Evolutionary conservation across 2,888 invertebrate species (phyloP), one percentile per base, ranked within the genome.

Genomic region (Rhimphoctona megacephalus): DNA sequence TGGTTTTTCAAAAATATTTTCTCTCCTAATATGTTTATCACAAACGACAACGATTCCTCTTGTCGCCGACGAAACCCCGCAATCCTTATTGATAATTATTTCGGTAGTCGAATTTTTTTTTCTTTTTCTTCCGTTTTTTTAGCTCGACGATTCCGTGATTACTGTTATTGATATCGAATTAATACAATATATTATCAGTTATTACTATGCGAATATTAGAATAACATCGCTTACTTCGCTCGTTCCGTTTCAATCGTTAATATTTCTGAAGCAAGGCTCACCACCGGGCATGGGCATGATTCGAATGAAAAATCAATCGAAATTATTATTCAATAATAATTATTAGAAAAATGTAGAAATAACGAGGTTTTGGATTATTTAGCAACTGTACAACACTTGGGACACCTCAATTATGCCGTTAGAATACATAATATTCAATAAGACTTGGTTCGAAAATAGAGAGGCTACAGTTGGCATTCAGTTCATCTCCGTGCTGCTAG

Each of bases 21-120:
- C 69, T 84, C 74, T 80, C 79, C 85, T 83, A 85, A 83, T 85
- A 83, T 67, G 83, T 83, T 85, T 85, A 85, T 85, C 85, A 85
- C 85, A 85, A 85, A 72, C 83, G 76, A 85, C 79, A 66, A 85
- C 79, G 74, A 72, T 46, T 79, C 46, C 25, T 39, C n/a, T 39
- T 57, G 14, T 83, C 80, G 83, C 49, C 81, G 81, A 73, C 61
- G 78, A 73, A 82, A 82, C 49, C 66, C 66, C 57, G 74, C 73
- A n/a, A 73, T 81, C 64, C 39, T 43, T 57, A 72, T 69, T 25
- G n/a, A 64, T 39, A 39, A 36, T 67, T 67, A 39, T 36, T 67
- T 66, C 46, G 74, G 74, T 57, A 76, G 52, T 84, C 73, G 61
- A 74, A 77, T 64, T 43, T 64, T 69, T 78, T 81, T 61, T n/a